Percentiles rank a stretch among this genome's conserved stretches.
These are phyloP conservation scores for Menura novaehollandiae DNA, from an alignment of 2,113 vertebrate genomes.

Conservation along the genomic window DNA sequence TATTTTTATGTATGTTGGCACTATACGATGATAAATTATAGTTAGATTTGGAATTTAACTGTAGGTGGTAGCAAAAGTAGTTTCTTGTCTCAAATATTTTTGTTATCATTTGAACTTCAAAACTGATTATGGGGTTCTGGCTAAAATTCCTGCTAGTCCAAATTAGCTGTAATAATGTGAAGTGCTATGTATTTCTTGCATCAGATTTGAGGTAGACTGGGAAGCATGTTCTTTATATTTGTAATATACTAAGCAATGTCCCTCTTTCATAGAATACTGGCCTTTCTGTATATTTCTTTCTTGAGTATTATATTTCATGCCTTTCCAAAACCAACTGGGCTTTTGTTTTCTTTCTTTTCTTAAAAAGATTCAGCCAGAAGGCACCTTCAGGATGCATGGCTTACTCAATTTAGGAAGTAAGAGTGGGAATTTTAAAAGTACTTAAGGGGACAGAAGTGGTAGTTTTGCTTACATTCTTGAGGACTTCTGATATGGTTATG, in stretches of 20 bases:
- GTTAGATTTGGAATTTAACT: slow-evolving; percentile 20
- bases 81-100: not conserved
- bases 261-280: not conserved
- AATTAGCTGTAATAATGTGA: not conserved
- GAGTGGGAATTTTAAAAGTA: not conserved
- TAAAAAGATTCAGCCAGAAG: not conserved
- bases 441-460: not conserved
- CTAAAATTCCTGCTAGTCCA: slow-evolving; percentile 60
- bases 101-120: not conserved
- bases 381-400: not conserved
- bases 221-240: not conserved
- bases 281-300: not conserved
- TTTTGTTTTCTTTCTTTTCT: not conserved
- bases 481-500: not conserved
- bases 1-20: not conserved
- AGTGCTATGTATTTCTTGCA: not conserved
- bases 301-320: not conserved
- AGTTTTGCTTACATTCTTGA: not conserved
- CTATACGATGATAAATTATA: not conserved
- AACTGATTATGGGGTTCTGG: slow-evolving; percentile 35
- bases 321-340: not conserved
- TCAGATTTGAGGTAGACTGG: not conserved
- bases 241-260: not conserved
- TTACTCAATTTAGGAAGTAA: not conserved
- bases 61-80: slow-evolving; percentile 5